phyloP scores from a whole-genome alignment of 2,888 invertebrate genomes.

The Cataglyphis rosenhaueri region DNA sequence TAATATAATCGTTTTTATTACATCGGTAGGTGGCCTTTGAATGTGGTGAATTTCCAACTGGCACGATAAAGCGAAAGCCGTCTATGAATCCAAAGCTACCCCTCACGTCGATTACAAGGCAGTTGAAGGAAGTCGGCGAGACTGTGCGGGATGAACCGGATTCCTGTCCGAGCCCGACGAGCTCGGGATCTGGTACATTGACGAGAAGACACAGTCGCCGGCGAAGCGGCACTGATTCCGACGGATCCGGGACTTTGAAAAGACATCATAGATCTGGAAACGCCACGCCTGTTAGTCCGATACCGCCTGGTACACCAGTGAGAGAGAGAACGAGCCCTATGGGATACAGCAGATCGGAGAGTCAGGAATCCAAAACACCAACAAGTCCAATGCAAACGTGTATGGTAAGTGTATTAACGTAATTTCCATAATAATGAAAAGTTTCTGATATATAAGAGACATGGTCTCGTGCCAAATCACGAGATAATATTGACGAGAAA shows the following conservation, averaged over 20 bases:
- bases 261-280: slow-evolving; percentile 86
- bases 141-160: slow-evolving; percentile 87
- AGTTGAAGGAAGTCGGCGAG: slow-evolving; percentile 95
- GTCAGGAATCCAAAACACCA: slow-evolving; percentile 82
- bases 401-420: slow-evolving; percentile 73
- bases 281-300: slow-evolving; percentile 85
- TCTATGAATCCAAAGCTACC: slow-evolving; percentile 97
- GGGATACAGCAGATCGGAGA: slow-evolving; percentile 80
- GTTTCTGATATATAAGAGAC: neutral
- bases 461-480: too few species aligned
- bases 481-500: neutral
- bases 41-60: slow-evolving; percentile 86
- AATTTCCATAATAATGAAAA: neutral
- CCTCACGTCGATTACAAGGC: slow-evolving; percentile 95
- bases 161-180: slow-evolving; percentile 86
- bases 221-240: slow-evolving; percentile 86
- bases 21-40: slow-evolving; percentile 81
- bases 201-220: slow-evolving; percentile 88
- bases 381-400: slow-evolving; percentile 82
- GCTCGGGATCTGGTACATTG: slow-evolving; percentile 86
- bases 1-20: neutral
- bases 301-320: slow-evolving; percentile 86
- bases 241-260: slow-evolving; percentile 84
- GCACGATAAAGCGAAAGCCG: slow-evolving; percentile 96
- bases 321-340: slow-evolving; percentile 86